Evolutionary conservation across 1,140 invertebrate genomes (phyloP).

Genomic region (Cryptotermes secundus): DNA sequence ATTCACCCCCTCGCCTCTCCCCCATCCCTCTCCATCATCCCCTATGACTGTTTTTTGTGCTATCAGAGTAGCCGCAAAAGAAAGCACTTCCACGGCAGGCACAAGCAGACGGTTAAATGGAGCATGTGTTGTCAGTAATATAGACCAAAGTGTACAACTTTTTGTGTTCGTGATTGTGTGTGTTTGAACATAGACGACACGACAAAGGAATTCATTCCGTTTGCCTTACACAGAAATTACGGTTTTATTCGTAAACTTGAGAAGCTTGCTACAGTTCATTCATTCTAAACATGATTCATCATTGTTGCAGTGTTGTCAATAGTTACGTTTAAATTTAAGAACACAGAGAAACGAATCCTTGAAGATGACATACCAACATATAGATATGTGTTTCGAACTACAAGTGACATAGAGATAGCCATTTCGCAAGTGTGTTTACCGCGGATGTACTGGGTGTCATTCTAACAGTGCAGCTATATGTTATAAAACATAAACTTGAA

Average conservation of each 20-base stretch:
- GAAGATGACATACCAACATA: neutral
- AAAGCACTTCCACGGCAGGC: neutral
- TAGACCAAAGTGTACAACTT: neutral
- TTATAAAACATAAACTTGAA: neutral
- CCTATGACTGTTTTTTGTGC: neutral
- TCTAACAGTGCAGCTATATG: neutral
- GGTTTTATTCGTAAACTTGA: neutral
- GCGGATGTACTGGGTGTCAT: neutral
- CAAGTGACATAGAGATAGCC: neutral
- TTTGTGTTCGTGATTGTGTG: neutral
- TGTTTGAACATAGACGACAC: neutral
- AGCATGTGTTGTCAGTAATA: neutral
- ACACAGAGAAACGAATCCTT: neutral
- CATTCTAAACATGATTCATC: neutral
- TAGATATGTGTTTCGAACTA: neutral
- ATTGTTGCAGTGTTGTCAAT: neutral
- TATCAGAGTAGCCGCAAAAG: neutral
- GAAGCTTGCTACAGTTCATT: neutral
- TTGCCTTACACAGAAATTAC: neutral
- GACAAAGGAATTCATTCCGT: neutral
- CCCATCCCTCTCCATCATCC: neutral
- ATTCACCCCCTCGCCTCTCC: neutral
- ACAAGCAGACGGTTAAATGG: neutral
- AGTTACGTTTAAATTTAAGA: neutral
- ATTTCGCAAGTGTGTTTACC: neutral